These are phyloP conservation scores for Andrena minutula DNA, from an alignment of 2,888 invertebrate species.

Conservation along the genomic window DNA sequence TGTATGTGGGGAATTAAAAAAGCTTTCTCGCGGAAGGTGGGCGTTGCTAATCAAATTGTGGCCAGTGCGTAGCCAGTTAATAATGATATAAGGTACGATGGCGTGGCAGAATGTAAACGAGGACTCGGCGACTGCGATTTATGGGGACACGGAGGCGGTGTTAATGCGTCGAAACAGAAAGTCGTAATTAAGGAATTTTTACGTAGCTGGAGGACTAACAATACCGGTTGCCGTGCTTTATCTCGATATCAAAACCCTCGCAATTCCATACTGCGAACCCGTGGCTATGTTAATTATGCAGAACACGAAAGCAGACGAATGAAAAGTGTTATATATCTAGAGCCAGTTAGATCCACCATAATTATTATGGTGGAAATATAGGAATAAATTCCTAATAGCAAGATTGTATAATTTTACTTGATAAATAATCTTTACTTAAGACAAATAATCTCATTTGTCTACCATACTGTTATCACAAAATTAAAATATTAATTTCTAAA, in stretches of 20 bases:
- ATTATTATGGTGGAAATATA: constrained; percentile 1
- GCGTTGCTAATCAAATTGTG: neutral
- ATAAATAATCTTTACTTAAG: too few relatives aligned
- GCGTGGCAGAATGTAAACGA: neutral
- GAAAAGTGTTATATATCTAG: neutral
- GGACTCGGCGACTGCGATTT: constrained; percentile 4
- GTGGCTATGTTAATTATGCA: constrained; percentile 1
- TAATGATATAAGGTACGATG: neutral
- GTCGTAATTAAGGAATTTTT: constrained; percentile 21
- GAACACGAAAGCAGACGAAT: neutral
- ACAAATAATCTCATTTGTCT: too few relatives aligned
- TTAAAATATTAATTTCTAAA: too few relatives aligned
- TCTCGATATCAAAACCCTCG: neutral
- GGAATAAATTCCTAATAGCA: too few relatives aligned
- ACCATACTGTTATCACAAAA: too few relatives aligned
- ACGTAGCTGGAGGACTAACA: neutral
- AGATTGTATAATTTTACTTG: too few relatives aligned
- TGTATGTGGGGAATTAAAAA: neutral
- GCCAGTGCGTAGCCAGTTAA: neutral
- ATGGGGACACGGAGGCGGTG: neutral
- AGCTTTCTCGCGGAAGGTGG: neutral
- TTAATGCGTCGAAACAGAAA: constrained; percentile 2
- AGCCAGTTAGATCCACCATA: neutral
- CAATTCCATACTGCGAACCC: constrained; percentile 3
- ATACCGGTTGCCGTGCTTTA: neutral